Conservation (phyloP, 2,797 vertebrate genomes). For the Borostomias antarcticus region DNA sequence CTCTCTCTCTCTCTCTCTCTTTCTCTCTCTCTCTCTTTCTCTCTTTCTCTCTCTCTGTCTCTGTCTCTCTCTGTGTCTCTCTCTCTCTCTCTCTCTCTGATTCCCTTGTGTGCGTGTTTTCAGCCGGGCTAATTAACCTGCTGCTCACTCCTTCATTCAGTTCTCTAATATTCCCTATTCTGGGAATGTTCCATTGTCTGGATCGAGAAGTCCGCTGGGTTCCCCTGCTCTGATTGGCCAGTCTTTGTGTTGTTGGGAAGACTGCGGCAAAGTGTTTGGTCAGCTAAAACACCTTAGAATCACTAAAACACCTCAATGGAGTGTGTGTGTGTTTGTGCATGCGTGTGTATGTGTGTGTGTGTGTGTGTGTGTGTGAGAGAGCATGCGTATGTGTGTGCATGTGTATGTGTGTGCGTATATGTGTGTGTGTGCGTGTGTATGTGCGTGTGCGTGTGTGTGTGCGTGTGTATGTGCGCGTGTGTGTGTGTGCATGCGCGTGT, state of each 20-base stretch:
- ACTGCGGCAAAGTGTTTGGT: conserved; percentile 36
- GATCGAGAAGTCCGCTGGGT: conserved; percentile 5
- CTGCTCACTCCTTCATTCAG: conserved; percentile 34
- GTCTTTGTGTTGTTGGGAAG: conserved; percentile 56
- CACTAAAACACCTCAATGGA: conserved; percentile 38
- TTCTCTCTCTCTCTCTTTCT: no score
- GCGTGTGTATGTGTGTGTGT: no score
- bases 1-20: no score
- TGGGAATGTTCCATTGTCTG: conserved; percentile 40
- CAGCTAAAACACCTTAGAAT: conserved; percentile 26
- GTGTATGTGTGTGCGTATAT: no score
- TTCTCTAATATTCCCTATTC: conserved; percentile 18
- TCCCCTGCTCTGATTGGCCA: conserved; percentile 44
- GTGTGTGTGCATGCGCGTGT: no score
- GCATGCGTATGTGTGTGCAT: no score
- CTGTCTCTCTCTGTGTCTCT: no score
- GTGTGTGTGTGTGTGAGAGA: no score
- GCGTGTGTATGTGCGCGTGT: no score
- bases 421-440: background rate
- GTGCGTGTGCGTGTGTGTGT: background rate
- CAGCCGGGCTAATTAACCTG: conserved; percentile 55
- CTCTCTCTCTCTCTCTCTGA: conserved; percentile 3
- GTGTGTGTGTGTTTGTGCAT: background rate
- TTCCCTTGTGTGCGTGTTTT: conserved; percentile 36
- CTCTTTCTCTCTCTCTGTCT: no score